Conservation (phyloP, 2,113 vertebrate species). For the Romanogobio albipinnatus region DNA sequence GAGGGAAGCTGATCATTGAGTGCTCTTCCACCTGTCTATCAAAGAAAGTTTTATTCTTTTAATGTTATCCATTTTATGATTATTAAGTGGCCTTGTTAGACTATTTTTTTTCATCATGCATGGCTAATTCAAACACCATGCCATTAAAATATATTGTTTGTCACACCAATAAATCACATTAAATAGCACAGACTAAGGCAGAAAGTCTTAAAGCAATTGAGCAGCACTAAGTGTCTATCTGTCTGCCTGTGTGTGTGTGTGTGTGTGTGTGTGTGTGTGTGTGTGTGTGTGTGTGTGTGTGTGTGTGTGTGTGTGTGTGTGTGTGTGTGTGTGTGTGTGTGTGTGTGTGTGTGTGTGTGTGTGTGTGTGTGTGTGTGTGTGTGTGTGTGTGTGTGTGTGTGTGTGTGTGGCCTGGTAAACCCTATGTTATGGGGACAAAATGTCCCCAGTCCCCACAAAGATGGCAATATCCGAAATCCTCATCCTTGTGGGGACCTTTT, state of each 20-base stretch:
- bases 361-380: too few relatives aligned
- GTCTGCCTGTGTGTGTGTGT: background rate
- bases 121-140: background rate
- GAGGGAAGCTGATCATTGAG: too few relatives aligned
- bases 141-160: background rate
- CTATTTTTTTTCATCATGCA: background rate
- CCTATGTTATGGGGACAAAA: too few relatives aligned
- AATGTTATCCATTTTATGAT: background rate
- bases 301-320: background rate
- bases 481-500: too few relatives aligned
- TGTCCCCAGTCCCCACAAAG: too few relatives aligned
- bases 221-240: background rate
- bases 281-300: background rate
- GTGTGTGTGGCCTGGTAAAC: background rate
- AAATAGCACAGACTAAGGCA: background rate
- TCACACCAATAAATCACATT: background rate
- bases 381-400: too few relatives aligned
- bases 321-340: background rate
- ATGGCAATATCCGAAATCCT: too few relatives aligned
- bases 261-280: too few relatives aligned
- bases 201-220: background rate
- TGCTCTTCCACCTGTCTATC: background rate
- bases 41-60: background rate
- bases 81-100: background rate
- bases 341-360: background rate